Percentiles rank a stretch among this genome's conserved stretches.
Evolutionary conservation across 2,113 vertebrate genomes (phyloP).

Genomic region (Syngnathus typhle): DNA sequence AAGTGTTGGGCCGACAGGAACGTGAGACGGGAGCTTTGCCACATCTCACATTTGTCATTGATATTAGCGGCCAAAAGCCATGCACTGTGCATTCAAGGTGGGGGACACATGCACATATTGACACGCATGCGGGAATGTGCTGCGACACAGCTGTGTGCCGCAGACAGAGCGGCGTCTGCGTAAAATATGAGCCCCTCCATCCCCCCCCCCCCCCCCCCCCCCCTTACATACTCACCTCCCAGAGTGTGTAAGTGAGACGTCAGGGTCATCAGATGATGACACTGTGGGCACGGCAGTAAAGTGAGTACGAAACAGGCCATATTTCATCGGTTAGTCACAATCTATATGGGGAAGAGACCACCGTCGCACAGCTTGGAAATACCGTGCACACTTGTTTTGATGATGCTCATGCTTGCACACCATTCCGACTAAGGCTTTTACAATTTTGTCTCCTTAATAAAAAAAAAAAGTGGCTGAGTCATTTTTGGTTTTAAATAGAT

Average conservation of each 20-base stretch:
- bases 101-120: slow-evolving; percentile 11
- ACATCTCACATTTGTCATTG: slow-evolving; percentile 10
- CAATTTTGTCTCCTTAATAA: too few species aligned
- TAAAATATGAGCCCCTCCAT: slow-evolving; percentile 64
- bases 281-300: slow-evolving; percentile 44
- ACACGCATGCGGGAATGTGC: slow-evolving; percentile 53
- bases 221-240: slow-evolving; percentile 21
- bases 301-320: slow-evolving; percentile 40
- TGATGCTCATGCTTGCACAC: neutral
- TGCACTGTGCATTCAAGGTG: slow-evolving; percentile 7
- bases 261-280: slow-evolving; percentile 61
- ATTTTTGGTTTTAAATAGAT: too few species aligned
- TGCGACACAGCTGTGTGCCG: slow-evolving; percentile 45
- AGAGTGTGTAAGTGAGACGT: slow-evolving; percentile 61
- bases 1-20: slow-evolving; percentile 12
- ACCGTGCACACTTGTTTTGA: neutral
- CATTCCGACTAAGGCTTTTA: neutral
- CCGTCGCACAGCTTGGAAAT: too few species aligned
- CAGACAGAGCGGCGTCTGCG: slow-evolving; percentile 69
- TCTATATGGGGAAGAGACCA: slow-evolving; percentile 36
- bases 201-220: slow-evolving; percentile 16
- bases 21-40: neutral
- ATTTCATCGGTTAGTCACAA: slow-evolving; percentile 49
- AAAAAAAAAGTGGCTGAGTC: too few species aligned
- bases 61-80: slow-evolving; percentile 21